Conservation (phyloP, 53 echinoderm and acorn worm genomes). For the Echinometra lucunter region DNA sequence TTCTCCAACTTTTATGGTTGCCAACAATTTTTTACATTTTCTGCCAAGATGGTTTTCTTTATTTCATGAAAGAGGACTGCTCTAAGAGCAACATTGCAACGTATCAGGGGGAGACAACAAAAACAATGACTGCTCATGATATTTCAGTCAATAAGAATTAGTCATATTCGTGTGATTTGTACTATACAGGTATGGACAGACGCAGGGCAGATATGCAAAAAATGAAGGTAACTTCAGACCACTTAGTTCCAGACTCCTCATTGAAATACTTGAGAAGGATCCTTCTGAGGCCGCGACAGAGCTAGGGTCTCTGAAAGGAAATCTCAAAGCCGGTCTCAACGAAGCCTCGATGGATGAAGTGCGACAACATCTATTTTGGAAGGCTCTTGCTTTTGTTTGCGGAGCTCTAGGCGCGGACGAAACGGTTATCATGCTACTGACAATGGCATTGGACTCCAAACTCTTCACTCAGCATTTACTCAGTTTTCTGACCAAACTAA, state of each 20-base stretch:
- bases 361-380: conserved; percentile 10
- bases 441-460: conserved; percentile 29
- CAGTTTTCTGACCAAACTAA: background rate
- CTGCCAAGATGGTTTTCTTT: too few relatives aligned
- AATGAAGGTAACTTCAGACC: background rate
- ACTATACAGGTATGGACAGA: background rate
- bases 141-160: too few relatives aligned
- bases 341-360: background rate
- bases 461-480: background rate
- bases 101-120: too few relatives aligned
- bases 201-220: background rate
- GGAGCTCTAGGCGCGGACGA: background rate
- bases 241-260: background rate
- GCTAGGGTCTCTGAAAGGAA: conserved; percentile 28
- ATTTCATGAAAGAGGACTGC: too few relatives aligned
- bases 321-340: background rate
- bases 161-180: background rate
- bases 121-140: too few relatives aligned
- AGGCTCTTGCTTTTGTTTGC: conserved; percentile 21
- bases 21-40: too few relatives aligned
- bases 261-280: background rate
- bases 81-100: too few relatives aligned
- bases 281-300: background rate
- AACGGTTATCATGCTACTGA: conserved; percentile 53
- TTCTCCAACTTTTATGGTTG: too few relatives aligned